These are phyloP conservation scores for Drosophila sp. DNA, from an alignment of 1,140 invertebrate genomes.

Conservation along the genomic window DNA sequence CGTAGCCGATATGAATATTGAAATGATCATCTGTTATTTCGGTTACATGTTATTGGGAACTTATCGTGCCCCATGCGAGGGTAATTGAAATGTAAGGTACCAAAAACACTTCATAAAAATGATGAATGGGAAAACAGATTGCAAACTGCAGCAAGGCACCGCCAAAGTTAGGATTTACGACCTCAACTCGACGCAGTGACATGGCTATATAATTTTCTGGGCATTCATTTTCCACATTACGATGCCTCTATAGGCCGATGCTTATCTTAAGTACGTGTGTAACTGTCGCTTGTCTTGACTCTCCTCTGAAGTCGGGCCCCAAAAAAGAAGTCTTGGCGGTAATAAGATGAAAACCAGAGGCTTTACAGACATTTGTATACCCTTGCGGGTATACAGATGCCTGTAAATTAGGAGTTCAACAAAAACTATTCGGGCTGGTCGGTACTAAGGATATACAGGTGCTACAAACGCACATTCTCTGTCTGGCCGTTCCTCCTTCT, in stretches of 20 bases:
- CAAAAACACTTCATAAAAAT: conserved; percentile 26
- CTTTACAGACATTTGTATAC: not conserved
- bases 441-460: not conserved
- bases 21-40: too few species aligned
- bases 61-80: not conserved
- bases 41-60: too few species aligned
- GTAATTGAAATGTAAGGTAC: not conserved
- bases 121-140: not conserved
- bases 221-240: conserved; percentile 59
- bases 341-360: conserved; percentile 12
- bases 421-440: not conserved
- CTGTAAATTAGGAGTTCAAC: not conserved
- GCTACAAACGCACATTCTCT: not conserved
- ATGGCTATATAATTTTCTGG: conserved; percentile 42
- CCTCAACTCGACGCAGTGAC: not conserved
- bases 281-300: conserved; percentile 49
- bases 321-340: conserved; percentile 14
- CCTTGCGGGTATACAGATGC: not conserved
- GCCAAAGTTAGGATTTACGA: conserved; percentile 59
- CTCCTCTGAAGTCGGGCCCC: conserved; percentile 23
- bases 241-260: conserved; percentile 38
- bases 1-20: too few species aligned
- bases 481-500: not conserved
- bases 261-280: conserved; percentile 75
- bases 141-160: conserved; percentile 13